Evolutionary conservation across 2,113 vertebrate species (phyloP), one percentile per base, ranked within the genome.

Genomic region (Tiliqua scincoides): DNA sequence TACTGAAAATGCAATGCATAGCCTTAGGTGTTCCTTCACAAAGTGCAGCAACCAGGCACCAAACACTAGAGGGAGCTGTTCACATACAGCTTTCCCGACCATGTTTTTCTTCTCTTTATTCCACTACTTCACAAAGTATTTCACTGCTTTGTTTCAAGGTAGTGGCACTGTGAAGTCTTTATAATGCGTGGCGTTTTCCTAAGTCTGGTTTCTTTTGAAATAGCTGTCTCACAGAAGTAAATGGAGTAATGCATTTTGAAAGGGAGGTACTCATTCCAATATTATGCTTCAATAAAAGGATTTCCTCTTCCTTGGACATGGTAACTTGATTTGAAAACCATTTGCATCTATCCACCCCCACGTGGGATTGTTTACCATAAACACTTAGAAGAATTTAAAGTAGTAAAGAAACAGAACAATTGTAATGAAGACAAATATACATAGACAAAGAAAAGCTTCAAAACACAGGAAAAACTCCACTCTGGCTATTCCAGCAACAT

Each of bases 371-470:
- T 63, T 88, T 0, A 0, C 74, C 10, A 27, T 57, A 83, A 86
- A 87, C 84, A 1, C 8, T 92, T 92, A 65, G 84, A 91, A 89
- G 82, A 8, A n/a, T 62, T 91, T 61, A 35, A 70, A 57, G 67
- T n/a, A 86, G 40, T 40, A 83, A 86, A 70, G 32, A 15, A 63
- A 79, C 35, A 78, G 43, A 89, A 77, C 35, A 25, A 63, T 54
- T 18, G 30, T 8, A 21, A 63, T 85, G 35, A 20, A 75, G 48
- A 54, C 15, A 71, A 71, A 30, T n/a, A 14, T 27, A 30, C 27
- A 48, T 43, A 30, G 40, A 15, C 27, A 40, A 1, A 75, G 27
- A 75, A 92, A 93, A 70, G 71, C 90, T 90, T 27, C 18, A 37
- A 61, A 61, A 79, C 7, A 37, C 32, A 23, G 54, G n/a, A 75